These are phyloP conservation scores for Drosophila novamexicana DNA, from an alignment of 1,140 invertebrate species.

Conservation along the genomic window DNA sequence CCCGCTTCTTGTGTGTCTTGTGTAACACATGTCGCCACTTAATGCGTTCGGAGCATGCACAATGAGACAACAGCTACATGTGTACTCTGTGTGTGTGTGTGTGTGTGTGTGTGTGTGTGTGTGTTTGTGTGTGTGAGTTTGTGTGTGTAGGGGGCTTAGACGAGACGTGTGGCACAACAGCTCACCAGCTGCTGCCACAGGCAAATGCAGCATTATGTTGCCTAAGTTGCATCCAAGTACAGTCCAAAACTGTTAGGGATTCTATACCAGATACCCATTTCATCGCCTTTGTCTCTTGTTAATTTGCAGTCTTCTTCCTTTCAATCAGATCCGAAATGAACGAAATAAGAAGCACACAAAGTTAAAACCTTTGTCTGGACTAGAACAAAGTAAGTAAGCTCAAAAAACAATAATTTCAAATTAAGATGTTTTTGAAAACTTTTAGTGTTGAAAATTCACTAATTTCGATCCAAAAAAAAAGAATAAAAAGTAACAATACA, in stretches of 20 bases:
- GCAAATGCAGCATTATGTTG: conserved; percentile 49
- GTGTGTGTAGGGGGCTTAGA: neutral
- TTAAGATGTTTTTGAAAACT: too few relatives aligned
- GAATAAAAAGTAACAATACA: too few relatives aligned
- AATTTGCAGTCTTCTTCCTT: conserved; percentile 2
- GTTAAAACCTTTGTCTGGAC: too few relatives aligned
- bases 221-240: conserved; percentile 19
- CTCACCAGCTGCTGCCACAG: conserved; percentile 8
- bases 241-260: neutral
- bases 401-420: too few relatives aligned
- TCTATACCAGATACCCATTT: neutral
- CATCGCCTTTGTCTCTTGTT: neutral
- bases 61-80: conserved; percentile 62
- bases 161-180: conserved; percentile 49
- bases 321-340: conserved; percentile 42
- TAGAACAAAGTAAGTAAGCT: too few relatives aligned
- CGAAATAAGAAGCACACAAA: too few relatives aligned
- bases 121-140: neutral
- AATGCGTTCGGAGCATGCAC: conserved; percentile 73
- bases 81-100: conserved; percentile 6
- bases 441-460: too few relatives aligned
- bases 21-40: conserved; percentile 77
- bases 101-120: neutral
- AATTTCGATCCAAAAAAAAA: too few relatives aligned
- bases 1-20: conserved; percentile 33